These are phyloP conservation scores for Micoletzkya japonica DNA, from an alignment of 2,888 invertebrate species.

Conservation along the genomic window DNA sequence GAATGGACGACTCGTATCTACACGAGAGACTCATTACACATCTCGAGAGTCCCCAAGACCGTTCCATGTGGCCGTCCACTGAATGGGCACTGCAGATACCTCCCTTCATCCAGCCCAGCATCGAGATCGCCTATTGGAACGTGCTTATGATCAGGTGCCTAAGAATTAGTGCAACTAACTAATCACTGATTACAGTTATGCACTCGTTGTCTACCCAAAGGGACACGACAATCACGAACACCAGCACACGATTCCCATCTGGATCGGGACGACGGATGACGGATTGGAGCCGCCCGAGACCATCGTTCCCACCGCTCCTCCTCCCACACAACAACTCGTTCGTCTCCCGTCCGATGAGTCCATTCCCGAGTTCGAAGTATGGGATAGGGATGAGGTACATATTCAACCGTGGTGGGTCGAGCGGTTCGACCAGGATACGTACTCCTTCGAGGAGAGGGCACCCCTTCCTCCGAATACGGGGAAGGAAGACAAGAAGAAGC, in stretches of 20 bases:
- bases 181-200: constrained; percentile 20
- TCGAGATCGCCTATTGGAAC: constrained; percentile 54
- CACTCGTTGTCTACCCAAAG: constrained; percentile 27
- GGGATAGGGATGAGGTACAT: constrained; percentile 32
- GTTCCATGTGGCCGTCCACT: constrained; percentile 23
- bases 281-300: constrained; percentile 40
- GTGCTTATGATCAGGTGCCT: constrained; percentile 42
- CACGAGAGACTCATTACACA: constrained; percentile 33
- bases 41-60: constrained; percentile 31
- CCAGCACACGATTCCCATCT: constrained; percentile 45
- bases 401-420: constrained; percentile 53
- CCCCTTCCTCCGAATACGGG: background rate
- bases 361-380: constrained; percentile 52
- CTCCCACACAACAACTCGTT: background rate
- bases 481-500: constrained; percentile 13
- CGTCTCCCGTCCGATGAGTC: constrained; percentile 31
- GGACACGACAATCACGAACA: constrained; percentile 48
- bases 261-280: constrained; percentile 54
- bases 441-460: constrained; percentile 27
- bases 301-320: background rate
- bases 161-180: background rate
- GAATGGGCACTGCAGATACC: constrained; percentile 46
- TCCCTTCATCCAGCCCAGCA: constrained; percentile 44
- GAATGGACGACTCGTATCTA: constrained; percentile 19
- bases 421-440: constrained; percentile 47